Base-by-base conservation (phyloP, 2,113 vertebrate genomes). In the Peromyscus californicus region DNA sequence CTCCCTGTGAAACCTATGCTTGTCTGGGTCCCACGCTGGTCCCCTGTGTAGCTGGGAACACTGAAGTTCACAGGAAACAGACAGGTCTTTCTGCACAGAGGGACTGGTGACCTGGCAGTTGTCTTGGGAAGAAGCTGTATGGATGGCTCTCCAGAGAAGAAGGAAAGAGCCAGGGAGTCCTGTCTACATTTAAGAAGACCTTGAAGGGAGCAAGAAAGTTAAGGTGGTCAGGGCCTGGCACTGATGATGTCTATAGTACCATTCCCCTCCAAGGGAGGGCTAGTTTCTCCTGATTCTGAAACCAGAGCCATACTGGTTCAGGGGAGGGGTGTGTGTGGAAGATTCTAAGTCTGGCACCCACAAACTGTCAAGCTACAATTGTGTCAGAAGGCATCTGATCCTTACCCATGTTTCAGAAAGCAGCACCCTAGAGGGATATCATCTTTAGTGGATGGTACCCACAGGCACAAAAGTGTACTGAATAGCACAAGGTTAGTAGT, bases 231-330 rank as follows among this genome's bases (percentile, higher is more conserved):
- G 69, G 54, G 29, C 72, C 72, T 42, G 59, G 17, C 31, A 21
- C n/a, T 63, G 48, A 75, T 29, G 69, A 63, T 29, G 99, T 99
- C 97, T 99, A 99, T 98, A 99, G 98, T 98, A 98, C 99, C 99
- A 98, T 99, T 98, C 98, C 39, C 39, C 29, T 67, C 29, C 48
- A 57, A 82, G 54, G 4, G 51, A 39, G 51, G 59, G 7, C 24
- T 59, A 24, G 42, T 63, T 61, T 80, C 48, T 92, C 76, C 19
- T 10, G 88, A 51, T 26, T 70, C 17, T 7, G 45, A 87, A 69
- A 36, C 11, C 17, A 36, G 26, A 79, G 59, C 36, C 19, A 19
- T n/a, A 26, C 61, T 69, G 42, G 29, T 63, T 19, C 6, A 33
- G 74, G 65, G 33, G 67, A 9, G 7, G 33, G 29, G 31, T 16